Evolutionary conservation across 2,888 invertebrate genomes (phyloP).

Genomic region (Zonitis immaculata): DNA sequence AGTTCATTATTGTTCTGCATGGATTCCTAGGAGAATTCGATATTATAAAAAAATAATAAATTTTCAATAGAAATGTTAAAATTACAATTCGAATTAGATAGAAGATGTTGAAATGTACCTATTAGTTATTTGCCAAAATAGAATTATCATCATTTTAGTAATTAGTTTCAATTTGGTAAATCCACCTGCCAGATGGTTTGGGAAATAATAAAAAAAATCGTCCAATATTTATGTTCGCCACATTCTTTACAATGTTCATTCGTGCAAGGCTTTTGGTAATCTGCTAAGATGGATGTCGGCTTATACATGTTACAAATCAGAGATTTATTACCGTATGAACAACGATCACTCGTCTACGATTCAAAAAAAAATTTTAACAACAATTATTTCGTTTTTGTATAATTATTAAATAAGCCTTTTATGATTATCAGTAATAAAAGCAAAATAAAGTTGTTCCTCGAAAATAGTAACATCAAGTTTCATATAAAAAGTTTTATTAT

Average conservation of each 20-base stretch:
- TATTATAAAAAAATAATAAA: not conserved
- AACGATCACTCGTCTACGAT: conserved; percentile 16
- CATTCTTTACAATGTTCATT: conserved; percentile 19
- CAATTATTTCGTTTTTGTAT: not conserved
- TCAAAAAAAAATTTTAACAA: not conserved
- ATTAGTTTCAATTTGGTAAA: conserved; percentile 13
- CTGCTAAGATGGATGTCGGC: conserved; percentile 21
- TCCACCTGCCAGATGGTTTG: conserved; percentile 7
- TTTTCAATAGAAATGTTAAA: not conserved
- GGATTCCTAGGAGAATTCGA: conserved; percentile 26
- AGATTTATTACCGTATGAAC: conserved; percentile 19
- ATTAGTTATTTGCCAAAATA: conserved; percentile 10
- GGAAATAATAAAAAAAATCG: conserved; percentile 11
- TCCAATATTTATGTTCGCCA: conserved; percentile 13
- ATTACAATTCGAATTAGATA: conserved; percentile 11
- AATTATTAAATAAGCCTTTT: not conserved
- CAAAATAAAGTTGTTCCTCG: not conserved
- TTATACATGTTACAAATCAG: conserved; percentile 21
- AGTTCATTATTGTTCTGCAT: conserved; percentile 28
- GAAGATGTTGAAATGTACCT: not conserved
- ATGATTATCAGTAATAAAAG: no score
- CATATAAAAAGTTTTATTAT: not conserved
- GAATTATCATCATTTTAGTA: conserved; percentile 8
- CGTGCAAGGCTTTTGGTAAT: conserved; percentile 16
- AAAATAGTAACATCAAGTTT: not conserved